Percentiles rank a stretch among this genome's conserved stretches.
Conservation (phyloP, 2,113 vertebrate species). For the Vombatus ursinus region DNA sequence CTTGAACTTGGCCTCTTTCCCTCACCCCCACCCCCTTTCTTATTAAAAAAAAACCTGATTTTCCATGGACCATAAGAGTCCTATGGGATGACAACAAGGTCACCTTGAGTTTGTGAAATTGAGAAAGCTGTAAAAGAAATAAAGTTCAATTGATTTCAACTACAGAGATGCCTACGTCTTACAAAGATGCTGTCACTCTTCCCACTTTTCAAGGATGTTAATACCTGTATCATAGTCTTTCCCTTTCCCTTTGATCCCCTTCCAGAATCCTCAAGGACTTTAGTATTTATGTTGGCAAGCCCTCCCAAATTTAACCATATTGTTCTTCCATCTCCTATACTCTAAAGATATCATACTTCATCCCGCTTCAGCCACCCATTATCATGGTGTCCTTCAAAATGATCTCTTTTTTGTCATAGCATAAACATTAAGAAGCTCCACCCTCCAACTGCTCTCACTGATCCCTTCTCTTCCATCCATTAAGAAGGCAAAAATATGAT, state of each 20-base stretch:
- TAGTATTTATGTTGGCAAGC: background rate
- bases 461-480: background rate
- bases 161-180: background rate
- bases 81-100: background rate
- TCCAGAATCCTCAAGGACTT: background rate
- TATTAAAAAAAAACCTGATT: background rate
- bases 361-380: background rate
- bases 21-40: background rate
- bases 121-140: background rate
- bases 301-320: background rate
- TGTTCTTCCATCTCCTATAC: background rate
- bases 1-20: background rate
- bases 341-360: background rate
- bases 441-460: background rate
- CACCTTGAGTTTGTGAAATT: background rate
- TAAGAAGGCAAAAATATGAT: background rate
- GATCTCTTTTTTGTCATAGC: background rate
- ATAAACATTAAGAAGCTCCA: background rate
- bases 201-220: background rate
- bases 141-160: background rate
- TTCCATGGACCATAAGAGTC: background rate
- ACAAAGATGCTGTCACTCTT: background rate
- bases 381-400: background rate
- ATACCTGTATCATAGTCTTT: background rate
- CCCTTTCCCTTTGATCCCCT: background rate